A percentile compares a stretch with the other conserved stretches of the same genome.
Conservation (phyloP, 2,113 vertebrate genomes). For the Orycteropus afer region DNA sequence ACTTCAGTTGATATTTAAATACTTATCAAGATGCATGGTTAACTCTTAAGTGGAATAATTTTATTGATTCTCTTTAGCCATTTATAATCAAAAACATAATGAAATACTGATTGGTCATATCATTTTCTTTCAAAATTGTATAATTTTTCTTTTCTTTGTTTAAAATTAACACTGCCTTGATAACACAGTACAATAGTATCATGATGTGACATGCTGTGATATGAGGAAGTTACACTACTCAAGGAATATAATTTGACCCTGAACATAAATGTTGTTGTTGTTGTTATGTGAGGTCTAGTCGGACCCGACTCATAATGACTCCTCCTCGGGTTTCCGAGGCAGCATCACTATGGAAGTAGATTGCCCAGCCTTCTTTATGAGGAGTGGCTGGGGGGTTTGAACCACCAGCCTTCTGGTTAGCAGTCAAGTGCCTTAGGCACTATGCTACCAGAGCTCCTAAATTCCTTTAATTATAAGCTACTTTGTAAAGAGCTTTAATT, state of each 20-base stretch:
- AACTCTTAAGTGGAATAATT: slow-evolving; percentile 32
- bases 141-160: not conserved
- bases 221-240: not conserved
- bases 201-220: not conserved
- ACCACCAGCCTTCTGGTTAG: too few species aligned
- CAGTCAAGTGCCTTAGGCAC: too few species aligned
- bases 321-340: too few species aligned
- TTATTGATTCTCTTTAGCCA: slow-evolving; percentile 11
- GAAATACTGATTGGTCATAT: not conserved
- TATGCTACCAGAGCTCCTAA: too few species aligned
- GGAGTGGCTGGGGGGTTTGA: too few species aligned
- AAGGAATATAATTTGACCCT: not conserved
- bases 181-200: not conserved
- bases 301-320: too few species aligned
- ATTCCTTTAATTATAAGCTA: too few species aligned
- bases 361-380: too few species aligned
- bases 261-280: not conserved
- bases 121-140: slow-evolving; percentile 13
- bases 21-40: slow-evolving; percentile 25
- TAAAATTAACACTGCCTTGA: not conserved
- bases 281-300: too few species aligned
- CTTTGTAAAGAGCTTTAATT: not conserved
- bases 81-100: not conserved
- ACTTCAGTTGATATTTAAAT: slow-evolving; percentile 28
- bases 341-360: too few species aligned